Base-by-base conservation (phyloP, 2,797 vertebrate genomes). In the Pempheris klunzingeri region DNA sequence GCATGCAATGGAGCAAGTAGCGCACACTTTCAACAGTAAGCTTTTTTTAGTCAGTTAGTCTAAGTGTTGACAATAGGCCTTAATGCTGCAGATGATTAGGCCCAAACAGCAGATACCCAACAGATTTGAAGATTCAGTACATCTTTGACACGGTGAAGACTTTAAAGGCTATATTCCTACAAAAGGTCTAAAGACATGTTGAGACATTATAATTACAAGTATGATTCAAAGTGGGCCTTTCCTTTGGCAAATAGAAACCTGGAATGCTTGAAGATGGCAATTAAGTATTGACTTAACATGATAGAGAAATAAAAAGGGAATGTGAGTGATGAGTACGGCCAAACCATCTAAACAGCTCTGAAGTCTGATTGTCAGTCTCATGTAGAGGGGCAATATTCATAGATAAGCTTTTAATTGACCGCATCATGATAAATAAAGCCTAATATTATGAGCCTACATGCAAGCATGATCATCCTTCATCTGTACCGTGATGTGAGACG, bases 211-310 rank as follows among this genome's bases (percentile, higher is more conserved):
- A 28, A 28, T 32, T 26, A 70, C 39, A 70, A 5, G 12, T 5
- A 24, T 26, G 12, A 26, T 46, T 53, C 43, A 28, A 78, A 77
- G 69, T 14, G 52, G 41, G 20, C 24, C 4, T 36, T 65, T 14
- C 15, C 49, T 83, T 81, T 76, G 28, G 61, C 7, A 62, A 69
- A 63, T 11, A 30, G 1, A 81, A 69, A 74, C 20, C 9, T 34
- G 28, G 50, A 82, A 73, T 24, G 9, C 26, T 67, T 24, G 0
- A 70, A 57, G 8, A 53, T 14, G 7, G 8, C 28, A 47, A 17
- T 24, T 11, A 0, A 47, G 24, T 38, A 65, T 5, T 53, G 10
- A 53, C 22, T 32, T 41, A 60, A 61, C 46, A 57, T n/a, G 1
- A 63, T 13, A 15, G 30, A 53, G 3, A 47, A 61, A 66, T 26